Base-by-base conservation (phyloP, 2,113 vertebrate species). In the Psammodynastes pulverulentus region DNA sequence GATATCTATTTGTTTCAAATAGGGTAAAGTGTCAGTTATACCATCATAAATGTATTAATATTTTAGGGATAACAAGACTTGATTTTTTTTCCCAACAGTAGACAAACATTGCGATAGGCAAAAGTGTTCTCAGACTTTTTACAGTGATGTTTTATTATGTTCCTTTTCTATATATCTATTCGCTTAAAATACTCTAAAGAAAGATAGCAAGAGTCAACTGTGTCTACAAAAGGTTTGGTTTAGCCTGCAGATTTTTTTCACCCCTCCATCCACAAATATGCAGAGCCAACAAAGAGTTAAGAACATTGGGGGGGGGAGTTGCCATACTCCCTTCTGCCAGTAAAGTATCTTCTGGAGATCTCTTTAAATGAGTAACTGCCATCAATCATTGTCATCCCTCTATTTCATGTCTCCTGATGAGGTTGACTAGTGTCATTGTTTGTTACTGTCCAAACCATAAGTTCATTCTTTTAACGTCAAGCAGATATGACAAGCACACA, bases 381-480 rank as follows among this genome's bases (percentile, higher is more conserved):
- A 98, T 99, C 98, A 99, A 98, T 99, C 99, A 99, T 98, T 98
- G 98, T 99, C 98, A 99, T 98, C 98, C 97, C 97, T 98, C 97
- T 98, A 98, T 98, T 97, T 98, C 97, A 97, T 98, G 98, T 97
- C 98, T 97, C 97, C 97, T 98, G 98, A 98, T 97, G 97, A 98
- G 98, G 98, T 98, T 98, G 98, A 98, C 98, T 98, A 98, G 97
- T 99, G 99, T 99, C 98, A 99, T 97, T 98, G 98, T 97, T 97
- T 97, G 98, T 99, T 99, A 99, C 97, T 98, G 98, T 99, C 99
- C 98, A 98, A 97, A 97, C 96, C 97, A 98, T 97, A 96, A 98
- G 98, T 98, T 98, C 97, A 97, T 98, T 98, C 97, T 97, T 95
- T 93, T 97, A 98, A 98, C 97, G 97, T 98, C 98, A 98, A 98